phyloP scores from a whole-genome alignment of 2,797 vertebrate genomes.

The Morus bassanus region DNA sequence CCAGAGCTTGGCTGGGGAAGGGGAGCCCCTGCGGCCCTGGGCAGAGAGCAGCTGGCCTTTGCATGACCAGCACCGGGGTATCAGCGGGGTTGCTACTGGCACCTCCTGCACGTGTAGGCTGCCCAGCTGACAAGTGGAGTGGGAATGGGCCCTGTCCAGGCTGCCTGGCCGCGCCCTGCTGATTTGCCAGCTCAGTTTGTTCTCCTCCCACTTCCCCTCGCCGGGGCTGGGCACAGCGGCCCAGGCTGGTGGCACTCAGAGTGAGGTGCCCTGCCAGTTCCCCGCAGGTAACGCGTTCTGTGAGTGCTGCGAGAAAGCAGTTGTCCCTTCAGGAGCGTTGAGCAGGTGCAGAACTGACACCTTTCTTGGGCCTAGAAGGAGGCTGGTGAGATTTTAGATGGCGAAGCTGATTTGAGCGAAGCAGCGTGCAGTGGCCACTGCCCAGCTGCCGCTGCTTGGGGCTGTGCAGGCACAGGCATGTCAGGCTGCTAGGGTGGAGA shows the following conservation, averaged over 20 bases:
- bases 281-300: accelerated
- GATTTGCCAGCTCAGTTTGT: not conserved
- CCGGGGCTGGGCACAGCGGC: not conserved
- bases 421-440: accelerated
- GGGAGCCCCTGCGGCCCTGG: accelerated
- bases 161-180: accelerated
- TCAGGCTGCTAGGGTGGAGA: not conserved
- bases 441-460: accelerated
- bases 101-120: too few species aligned
- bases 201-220: not conserved
- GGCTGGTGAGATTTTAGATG: not conserved
- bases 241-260: accelerated
- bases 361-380: too few species aligned
- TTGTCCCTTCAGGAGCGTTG: too few species aligned
- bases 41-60: not conserved
- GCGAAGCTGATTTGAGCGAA: not conserved
- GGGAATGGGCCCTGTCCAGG: accelerated
- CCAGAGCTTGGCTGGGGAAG: not conserved
- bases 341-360: accelerated
- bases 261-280: too few species aligned
- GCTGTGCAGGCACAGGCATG: not conserved
- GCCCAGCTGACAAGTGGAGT: not conserved
- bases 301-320: too few species aligned
- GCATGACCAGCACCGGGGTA: not conserved
- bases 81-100: accelerated